Percentiles rank a stretch among this genome's conserved stretches.
Evolutionary conservation across 1,140 invertebrate genomes (phyloP).

Genomic region (Drosophila tsacasi): DNA sequence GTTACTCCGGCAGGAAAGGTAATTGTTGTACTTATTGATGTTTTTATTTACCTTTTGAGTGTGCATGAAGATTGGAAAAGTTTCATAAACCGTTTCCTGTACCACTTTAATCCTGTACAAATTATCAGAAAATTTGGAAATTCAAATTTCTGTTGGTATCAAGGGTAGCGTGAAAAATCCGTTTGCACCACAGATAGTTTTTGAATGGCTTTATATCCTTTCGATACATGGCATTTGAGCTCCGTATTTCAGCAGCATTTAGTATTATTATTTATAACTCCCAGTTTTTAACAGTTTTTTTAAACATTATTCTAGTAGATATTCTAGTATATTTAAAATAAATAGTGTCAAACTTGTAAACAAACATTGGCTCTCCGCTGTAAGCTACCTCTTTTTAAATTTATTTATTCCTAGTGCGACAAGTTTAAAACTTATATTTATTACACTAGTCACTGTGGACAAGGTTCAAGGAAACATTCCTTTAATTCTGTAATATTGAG

Average conservation of each 20-base stretch:
- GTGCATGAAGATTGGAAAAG: neutral
- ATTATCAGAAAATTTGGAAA: neutral
- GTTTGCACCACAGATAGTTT: neutral
- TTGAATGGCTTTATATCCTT: neutral
- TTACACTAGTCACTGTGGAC: too few species aligned
- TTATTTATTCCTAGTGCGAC: too few species aligned
- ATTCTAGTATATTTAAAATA: neutral
- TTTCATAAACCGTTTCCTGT: neutral
- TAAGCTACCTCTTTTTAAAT: neutral
- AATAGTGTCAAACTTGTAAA: neutral
- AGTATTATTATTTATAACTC: neutral
- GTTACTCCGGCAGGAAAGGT: slow-evolving; percentile 87
- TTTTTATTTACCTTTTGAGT: slow-evolving; percentile 43
- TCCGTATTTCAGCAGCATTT: neutral
- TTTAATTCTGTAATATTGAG: neutral
- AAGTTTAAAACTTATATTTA: too few species aligned
- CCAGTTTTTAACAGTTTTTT: neutral
- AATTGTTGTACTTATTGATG: slow-evolving; percentile 2
- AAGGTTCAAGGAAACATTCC: neutral
- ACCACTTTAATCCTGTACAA: neutral
- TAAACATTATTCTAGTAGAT: too few species aligned
- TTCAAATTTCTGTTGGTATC: neutral
- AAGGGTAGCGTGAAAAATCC: neutral
- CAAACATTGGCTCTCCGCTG: neutral
- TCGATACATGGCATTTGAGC: neutral